These are phyloP conservation scores for Caenorhabditis remanei DNA, from an alignment of 1,140 invertebrate genomes.

Conservation along the genomic window DNA sequence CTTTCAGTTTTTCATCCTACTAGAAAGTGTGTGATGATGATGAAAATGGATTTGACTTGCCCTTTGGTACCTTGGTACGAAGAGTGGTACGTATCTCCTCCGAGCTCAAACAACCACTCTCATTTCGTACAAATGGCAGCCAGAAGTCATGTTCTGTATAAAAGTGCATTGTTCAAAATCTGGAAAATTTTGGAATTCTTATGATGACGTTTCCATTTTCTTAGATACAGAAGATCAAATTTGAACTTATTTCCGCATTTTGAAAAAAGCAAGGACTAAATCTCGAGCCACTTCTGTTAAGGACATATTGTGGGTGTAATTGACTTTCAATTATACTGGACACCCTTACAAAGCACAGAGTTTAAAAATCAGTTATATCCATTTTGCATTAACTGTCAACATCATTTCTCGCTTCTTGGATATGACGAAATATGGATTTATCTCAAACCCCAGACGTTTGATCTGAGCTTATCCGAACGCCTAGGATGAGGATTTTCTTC, in stretches of 20 bases:
- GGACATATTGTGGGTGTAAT: not conserved
- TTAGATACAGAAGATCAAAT: too few relatives aligned
- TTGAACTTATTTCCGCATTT: too few relatives aligned
- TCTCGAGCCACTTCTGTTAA: not conserved
- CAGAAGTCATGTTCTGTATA: too few relatives aligned
- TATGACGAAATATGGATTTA: slow-evolving; percentile 10
- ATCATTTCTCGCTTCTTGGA: not conserved
- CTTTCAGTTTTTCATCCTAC: not conserved
- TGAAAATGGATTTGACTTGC: too few relatives aligned
- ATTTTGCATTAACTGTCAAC: too few relatives aligned
- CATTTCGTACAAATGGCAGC: too few relatives aligned
- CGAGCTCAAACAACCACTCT: too few relatives aligned
- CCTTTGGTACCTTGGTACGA: too few relatives aligned
- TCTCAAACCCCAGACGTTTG: not conserved
- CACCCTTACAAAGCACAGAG: not conserved
- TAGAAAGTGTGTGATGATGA: not conserved
- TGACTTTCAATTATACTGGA: not conserved
- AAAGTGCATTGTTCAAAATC: too few relatives aligned
- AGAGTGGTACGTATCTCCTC: too few relatives aligned
- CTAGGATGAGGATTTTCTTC: not conserved
- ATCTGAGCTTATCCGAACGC: slow-evolving; percentile 37
- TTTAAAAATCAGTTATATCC: not conserved
- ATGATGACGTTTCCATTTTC: too few relatives aligned
- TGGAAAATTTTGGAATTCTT: too few relatives aligned
- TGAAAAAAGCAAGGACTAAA: not conserved